Evolutionary conservation across 2,888 invertebrate species (phyloP).

Genomic region (Arge pagana): DNA sequence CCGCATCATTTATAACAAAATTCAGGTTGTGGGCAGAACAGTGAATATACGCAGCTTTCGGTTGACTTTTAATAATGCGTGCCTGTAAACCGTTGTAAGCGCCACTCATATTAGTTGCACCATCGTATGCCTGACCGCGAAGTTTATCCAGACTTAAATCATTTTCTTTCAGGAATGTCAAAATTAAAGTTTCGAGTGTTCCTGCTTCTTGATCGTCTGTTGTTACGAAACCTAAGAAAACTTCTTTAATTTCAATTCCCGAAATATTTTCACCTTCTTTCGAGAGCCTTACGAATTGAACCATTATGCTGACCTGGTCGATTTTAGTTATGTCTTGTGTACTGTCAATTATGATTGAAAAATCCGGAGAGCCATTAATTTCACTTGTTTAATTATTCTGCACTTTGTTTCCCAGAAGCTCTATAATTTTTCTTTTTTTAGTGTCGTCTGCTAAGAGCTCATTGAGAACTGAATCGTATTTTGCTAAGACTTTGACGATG

Average conservation of each 20-base stretch:
- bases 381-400: conserved; percentile 2
- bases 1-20: conserved; percentile 24
- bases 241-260: neutral
- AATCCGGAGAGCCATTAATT: conserved; percentile 18
- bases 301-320: conserved; percentile 22
- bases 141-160: neutral
- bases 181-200: neutral
- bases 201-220: neutral
- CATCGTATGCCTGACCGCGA: conserved; percentile 5
- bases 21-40: conserved; percentile 24
- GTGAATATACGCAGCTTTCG: conserved; percentile 28
- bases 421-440: conserved; percentile 19
- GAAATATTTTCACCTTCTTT: too few relatives aligned
- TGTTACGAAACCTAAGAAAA: neutral
- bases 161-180: neutral
- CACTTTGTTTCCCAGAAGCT: conserved; percentile 5
- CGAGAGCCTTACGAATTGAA: conserved; percentile 18
- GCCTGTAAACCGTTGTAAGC: neutral
- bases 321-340: conserved; percentile 25
- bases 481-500: neutral
- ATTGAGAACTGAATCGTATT: neutral
- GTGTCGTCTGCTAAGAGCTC: neutral
- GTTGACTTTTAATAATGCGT: conserved; percentile 18
- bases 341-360: conserved; percentile 24
- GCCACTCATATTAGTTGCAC: neutral